These are phyloP conservation scores for Rynchops niger DNA, from an alignment of 2,113 vertebrate genomes.

Conservation along the genomic window DNA sequence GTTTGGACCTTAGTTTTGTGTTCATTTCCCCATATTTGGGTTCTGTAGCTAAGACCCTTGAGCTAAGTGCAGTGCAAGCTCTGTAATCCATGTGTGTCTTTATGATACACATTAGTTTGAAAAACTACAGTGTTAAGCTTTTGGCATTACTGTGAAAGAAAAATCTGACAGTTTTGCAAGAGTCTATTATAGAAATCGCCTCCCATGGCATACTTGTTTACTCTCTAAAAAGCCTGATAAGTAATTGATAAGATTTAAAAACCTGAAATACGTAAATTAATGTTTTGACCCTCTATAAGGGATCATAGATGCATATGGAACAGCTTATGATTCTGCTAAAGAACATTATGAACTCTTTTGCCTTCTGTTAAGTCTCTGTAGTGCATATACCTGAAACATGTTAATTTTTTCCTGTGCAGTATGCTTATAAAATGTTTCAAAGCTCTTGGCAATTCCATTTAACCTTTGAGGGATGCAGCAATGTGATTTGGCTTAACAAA, in stretches of 20 bases:
- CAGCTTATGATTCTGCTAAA: neutral
- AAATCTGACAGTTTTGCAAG: neutral
- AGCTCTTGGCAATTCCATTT: neutral
- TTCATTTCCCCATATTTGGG: neutral
- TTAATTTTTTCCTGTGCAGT: neutral
- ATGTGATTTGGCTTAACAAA: neutral
- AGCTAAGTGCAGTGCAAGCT: neutral
- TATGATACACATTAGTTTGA: neutral
- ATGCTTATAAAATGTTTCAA: neutral
- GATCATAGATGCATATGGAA: neutral
- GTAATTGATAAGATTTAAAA: neutral
- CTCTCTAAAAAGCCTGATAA: neutral
- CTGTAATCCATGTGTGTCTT: neutral
- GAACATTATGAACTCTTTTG: neutral
- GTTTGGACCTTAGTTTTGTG: neutral
- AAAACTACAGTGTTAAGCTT: neutral
- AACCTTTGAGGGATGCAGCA: neutral
- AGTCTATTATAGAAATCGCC: neutral
- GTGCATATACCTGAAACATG: neutral
- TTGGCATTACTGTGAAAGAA: neutral
- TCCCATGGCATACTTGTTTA: neutral
- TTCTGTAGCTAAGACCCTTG: neutral
- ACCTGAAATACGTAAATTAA: neutral
- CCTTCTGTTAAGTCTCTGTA: neutral
- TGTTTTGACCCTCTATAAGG: neutral